Conservation (phyloP, 2,797 vertebrate species). For the Enteromius paludinosus region DNA sequence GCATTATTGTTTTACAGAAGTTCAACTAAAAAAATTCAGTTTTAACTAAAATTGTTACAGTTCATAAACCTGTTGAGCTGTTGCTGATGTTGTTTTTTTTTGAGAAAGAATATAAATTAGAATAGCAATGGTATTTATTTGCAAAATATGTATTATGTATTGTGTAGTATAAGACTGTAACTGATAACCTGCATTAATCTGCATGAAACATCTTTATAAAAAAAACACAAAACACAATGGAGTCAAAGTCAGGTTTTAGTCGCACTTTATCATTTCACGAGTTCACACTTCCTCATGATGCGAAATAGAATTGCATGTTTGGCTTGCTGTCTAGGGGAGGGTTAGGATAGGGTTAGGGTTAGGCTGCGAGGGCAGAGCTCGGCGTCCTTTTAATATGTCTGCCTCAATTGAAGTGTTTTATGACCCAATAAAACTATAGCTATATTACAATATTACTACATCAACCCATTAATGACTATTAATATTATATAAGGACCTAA, state of each 20-base stretch:
- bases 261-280: no score
- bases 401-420: no score
- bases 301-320: no score
- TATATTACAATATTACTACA: neutral
- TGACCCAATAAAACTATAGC: neutral
- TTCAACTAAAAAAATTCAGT: neutral
- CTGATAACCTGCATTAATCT: neutral
- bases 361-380: no score
- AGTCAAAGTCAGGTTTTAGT: neutral
- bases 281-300: no score
- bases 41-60: neutral
- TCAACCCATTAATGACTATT: neutral
- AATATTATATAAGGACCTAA: neutral
- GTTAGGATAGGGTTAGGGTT: no score
- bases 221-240: neutral
- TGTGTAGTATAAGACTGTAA: neutral
- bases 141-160: neutral
- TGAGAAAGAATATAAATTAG: neutral
- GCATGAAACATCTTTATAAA: neutral
- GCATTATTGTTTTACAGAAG: neutral
- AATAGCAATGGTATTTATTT: neutral
- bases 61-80: neutral
- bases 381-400: no score
- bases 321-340: no score
- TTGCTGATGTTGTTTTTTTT: no score